These are phyloP conservation scores for Monochamus saltuarius DNA, from an alignment of 1,140 invertebrate species.

Conservation along the genomic window DNA sequence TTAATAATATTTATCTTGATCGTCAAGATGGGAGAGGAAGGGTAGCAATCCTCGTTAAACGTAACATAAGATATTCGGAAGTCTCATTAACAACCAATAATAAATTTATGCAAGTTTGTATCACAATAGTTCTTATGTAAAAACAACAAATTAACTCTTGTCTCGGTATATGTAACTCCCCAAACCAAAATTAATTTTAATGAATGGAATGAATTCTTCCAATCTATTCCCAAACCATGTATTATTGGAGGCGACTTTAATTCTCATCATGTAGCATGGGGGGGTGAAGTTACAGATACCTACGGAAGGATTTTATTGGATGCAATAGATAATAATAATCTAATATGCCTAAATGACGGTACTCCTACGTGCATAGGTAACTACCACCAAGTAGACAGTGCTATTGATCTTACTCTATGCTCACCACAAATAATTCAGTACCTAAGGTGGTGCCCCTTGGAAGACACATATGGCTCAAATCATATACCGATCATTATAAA, in stretches of 20 bases:
- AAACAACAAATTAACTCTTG: not conserved
- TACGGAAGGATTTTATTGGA: not conserved
- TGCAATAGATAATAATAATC: not conserved
- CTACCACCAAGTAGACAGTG: not conserved
- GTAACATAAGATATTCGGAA: not conserved
- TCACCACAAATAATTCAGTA: not conserved
- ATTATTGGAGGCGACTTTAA: conserved; percentile 8
- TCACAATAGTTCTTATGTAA: not conserved
- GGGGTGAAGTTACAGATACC: not conserved
- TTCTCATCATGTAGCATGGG: conserved; percentile 9
- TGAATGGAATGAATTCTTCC: conserved; percentile 4
- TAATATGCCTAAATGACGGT: conserved; percentile 1
- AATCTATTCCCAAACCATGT: not conserved
- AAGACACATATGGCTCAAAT: not conserved
- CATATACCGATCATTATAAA: too few species aligned
- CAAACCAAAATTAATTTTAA: not conserved
- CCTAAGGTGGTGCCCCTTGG: not conserved
- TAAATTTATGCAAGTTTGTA: not conserved
- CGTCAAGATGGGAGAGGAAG: not conserved
- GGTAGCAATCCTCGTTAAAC: not conserved
- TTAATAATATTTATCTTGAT: not conserved
- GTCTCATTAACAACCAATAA: not conserved
- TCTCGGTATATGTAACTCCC: conserved; percentile 1
- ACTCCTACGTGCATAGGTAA: not conserved
- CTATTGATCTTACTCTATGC: not conserved